Evolutionary conservation across 2,797 vertebrate species (phyloP).

Genomic region (Rhinogobio ventralis): DNA sequence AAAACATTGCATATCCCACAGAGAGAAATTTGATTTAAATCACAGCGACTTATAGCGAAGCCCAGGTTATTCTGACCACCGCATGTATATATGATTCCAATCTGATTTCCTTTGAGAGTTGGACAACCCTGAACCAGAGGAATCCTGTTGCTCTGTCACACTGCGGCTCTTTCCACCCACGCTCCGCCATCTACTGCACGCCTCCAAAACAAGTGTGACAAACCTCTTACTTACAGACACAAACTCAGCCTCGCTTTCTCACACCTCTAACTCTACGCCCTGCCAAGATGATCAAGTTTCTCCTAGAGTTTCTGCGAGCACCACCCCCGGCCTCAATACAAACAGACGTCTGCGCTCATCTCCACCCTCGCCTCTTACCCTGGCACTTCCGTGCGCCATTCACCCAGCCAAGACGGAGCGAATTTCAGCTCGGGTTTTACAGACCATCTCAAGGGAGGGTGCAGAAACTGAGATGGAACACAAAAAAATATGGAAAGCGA

Average conservation of each 20-base stretch:
- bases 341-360: conserved; percentile 42
- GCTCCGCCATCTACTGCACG: conserved; percentile 33
- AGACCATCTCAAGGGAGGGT: conserved; percentile 34
- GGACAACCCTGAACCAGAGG: conserved; percentile 48
- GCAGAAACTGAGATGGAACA: conserved; percentile 7
- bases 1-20: conserved; percentile 26
- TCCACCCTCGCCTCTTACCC: conserved; percentile 38
- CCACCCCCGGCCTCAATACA: conserved; percentile 33
- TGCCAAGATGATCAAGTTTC: conserved; percentile 47
- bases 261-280: conserved; percentile 38
- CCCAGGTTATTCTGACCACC: conserved; percentile 51
- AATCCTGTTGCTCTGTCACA: conserved; percentile 48
- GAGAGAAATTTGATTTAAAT: conserved; percentile 41
- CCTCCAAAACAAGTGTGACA: conserved; percentile 47
- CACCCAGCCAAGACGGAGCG: conserved; percentile 26
- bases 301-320: conserved; percentile 21
- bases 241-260: conserved; percentile 33
- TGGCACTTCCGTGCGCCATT: neutral
- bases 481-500: conserved; percentile 30
- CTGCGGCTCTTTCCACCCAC: conserved; percentile 43
- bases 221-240: conserved; percentile 30
- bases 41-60: conserved; percentile 47
- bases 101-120: conserved; percentile 55
- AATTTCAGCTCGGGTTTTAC: conserved; percentile 33
- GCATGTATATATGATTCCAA: conserved; percentile 54